Percentiles rank a stretch among this genome's conserved stretches.
Conservation (phyloP, 2,113 vertebrate species). For the Oriolus oriolus region DNA sequence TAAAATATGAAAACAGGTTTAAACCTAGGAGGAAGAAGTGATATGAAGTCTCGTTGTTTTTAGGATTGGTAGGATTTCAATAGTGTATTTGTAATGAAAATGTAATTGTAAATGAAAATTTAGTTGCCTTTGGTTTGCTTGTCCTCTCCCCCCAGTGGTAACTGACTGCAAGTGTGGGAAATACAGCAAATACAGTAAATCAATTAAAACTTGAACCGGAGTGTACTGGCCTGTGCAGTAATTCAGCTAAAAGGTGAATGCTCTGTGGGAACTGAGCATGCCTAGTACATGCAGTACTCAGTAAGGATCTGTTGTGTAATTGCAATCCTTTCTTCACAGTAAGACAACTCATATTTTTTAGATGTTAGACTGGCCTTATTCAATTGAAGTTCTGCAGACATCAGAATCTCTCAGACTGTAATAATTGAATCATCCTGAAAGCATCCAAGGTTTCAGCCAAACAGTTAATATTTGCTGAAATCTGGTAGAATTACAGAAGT, state of each 20-base stretch:
- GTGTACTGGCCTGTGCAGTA: background rate
- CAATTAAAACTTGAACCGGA: background rate
- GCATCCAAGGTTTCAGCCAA: background rate
- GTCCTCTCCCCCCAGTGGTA: background rate
- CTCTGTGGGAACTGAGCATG: background rate
- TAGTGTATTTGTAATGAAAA: too few species aligned
- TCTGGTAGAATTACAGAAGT: background rate
- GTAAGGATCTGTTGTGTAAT: background rate
- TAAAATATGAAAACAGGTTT: background rate
- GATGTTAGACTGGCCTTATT: background rate
- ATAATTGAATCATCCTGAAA: background rate
- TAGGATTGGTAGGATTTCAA: background rate
- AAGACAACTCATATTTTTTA: background rate
- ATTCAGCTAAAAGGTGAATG: background rate
- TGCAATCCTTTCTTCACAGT: background rate
- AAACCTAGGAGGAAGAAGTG: background rate
- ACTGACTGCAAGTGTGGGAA: background rate
- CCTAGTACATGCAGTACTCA: background rate
- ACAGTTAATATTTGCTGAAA: background rate
- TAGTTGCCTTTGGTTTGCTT: background rate
- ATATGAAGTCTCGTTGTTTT: background rate
- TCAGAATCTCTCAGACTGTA: background rate
- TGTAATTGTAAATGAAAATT: too few species aligned
- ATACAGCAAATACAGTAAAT: background rate
- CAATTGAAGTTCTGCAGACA: background rate